phyloP scores from a whole-genome alignment of 2,888 invertebrate genomes.

The Rhyacophila evoluta region DNA sequence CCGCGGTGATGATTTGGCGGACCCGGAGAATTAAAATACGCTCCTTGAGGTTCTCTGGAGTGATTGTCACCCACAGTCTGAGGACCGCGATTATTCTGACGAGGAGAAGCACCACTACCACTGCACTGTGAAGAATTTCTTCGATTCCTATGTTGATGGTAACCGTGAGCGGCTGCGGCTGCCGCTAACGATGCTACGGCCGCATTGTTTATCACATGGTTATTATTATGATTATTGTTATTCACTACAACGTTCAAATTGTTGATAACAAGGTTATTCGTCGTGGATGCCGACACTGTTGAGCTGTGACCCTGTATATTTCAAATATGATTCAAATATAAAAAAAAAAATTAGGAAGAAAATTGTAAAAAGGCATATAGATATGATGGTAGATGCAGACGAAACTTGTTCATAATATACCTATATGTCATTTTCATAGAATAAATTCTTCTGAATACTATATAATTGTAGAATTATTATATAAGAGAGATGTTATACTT shows the following conservation, averaged over 20 bases:
- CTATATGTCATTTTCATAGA: no score
- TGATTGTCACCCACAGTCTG: slow-evolving; percentile 25
- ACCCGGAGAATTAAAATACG: slow-evolving; percentile 40
- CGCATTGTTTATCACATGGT: slow-evolving; percentile 69
- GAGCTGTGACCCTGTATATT: slow-evolving; percentile 65
- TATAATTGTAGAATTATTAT: no score
- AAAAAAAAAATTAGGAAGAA: no score
- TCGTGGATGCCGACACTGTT: slow-evolving; percentile 67
- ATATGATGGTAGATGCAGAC: no score
- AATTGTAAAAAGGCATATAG: no score
- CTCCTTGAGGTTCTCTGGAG: slow-evolving; percentile 4
- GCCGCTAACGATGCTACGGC: slow-evolving; percentile 68
- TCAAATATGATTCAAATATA: not conserved
- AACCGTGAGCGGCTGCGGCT: slow-evolving; percentile 68
- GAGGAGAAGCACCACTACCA: not conserved
- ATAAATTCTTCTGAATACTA: no score
- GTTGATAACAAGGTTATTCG: slow-evolving; percentile 70
- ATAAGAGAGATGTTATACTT: no score
- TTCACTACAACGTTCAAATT: slow-evolving; percentile 69
- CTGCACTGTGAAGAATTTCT: slow-evolving; percentile 64
- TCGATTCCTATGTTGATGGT: slow-evolving; percentile 66
- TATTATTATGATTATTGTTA: slow-evolving; percentile 70
- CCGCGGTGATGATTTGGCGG: slow-evolving; percentile 27
- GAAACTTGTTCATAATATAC: no score
- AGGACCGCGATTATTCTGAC: not conserved